These are phyloP conservation scores for Diorhabda carinulata DNA, from an alignment of 1,140 invertebrate species.

Conservation along the genomic window DNA sequence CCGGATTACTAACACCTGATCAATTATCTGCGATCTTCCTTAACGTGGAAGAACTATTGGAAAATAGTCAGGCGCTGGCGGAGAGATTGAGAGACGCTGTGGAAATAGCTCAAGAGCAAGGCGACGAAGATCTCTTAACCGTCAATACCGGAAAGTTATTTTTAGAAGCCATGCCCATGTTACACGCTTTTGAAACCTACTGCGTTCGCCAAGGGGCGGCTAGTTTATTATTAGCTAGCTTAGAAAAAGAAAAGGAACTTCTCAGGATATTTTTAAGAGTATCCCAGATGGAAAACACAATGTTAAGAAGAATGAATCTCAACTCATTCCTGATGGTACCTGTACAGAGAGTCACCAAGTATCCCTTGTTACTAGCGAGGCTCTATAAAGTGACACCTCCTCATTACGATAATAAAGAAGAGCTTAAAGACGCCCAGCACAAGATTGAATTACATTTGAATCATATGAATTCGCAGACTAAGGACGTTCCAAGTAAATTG, in stretches of 20 bases:
- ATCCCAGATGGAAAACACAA: constrained; percentile 93
- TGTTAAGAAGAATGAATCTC: constrained; percentile 90
- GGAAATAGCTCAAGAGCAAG: constrained; percentile 76
- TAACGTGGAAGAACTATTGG: constrained; percentile 87
- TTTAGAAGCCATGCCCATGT: constrained; percentile 86
- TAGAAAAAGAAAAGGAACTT: constrained; percentile 94
- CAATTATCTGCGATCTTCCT: constrained; percentile 87
- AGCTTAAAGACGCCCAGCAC: constrained; percentile 77
- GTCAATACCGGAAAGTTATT: constrained; percentile 91
- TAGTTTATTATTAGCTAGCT: constrained; percentile 80
- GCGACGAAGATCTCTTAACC: constrained; percentile 75
- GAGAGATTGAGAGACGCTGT: constrained; percentile 81
- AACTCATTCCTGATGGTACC: constrained; percentile 96
- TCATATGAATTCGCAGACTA: constrained; percentile 91
- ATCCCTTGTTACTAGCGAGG: constrained; percentile 85
- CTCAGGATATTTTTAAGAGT: constrained; percentile 90
- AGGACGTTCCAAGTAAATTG: constrained; percentile 83
- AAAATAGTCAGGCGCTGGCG: constrained; percentile 82
- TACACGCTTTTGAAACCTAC: constrained; percentile 91
- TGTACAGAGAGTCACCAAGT: constrained; percentile 87
- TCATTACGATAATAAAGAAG: constrained; percentile 71
- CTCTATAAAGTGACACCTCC: constrained; percentile 86
- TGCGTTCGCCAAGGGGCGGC: constrained; percentile 87
- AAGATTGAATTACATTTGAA: constrained; percentile 91
- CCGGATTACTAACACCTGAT: constrained; percentile 75